phyloP scores from a whole-genome alignment of 1,140 invertebrate genomes.

The Psix sp. region DNA sequence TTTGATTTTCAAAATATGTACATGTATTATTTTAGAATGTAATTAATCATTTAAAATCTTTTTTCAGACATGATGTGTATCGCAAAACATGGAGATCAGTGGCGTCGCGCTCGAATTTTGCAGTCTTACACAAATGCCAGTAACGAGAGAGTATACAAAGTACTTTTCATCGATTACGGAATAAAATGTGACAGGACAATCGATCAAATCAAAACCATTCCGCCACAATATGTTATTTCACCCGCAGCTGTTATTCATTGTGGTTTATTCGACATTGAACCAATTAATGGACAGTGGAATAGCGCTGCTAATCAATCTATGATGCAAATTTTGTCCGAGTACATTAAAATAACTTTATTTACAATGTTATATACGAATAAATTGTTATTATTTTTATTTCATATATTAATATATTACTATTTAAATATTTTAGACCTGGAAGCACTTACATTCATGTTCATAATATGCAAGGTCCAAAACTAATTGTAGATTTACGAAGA shows the following conservation, averaged over 20 bases:
- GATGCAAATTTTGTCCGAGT: conserved; percentile 71
- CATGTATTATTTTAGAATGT: background rate
- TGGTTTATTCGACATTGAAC: conserved; percentile 71
- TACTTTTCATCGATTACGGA: conserved; percentile 66
- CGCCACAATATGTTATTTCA: conserved; percentile 60
- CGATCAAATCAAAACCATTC: conserved; percentile 45
- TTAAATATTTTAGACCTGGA: conserved; percentile 17
- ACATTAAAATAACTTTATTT: conserved; percentile 30
- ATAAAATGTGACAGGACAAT: conserved; percentile 31
- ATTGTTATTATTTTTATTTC: background rate
- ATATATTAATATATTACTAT: background rate
- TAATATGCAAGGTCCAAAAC: conserved; percentile 5
- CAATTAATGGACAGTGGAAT: conserved; percentile 71
- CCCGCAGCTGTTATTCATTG: conserved; percentile 73
- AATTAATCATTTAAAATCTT: background rate
- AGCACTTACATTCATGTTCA: conserved; percentile 39
- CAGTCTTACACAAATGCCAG: background rate
- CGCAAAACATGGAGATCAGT: conserved; percentile 63
- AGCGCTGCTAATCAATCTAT: background rate
- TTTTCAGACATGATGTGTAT: conserved; percentile 73
- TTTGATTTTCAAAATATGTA: background rate
- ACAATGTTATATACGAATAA: background rate
- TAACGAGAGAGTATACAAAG: conserved; percentile 25
- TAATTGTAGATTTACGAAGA: conserved; percentile 47
- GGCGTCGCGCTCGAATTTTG: conserved; percentile 64